Evolutionary conservation across 1,140 invertebrate genomes (phyloP), one percentile per base, ranked within the genome.

Genomic region (Atopsyche davidsoni): DNA sequence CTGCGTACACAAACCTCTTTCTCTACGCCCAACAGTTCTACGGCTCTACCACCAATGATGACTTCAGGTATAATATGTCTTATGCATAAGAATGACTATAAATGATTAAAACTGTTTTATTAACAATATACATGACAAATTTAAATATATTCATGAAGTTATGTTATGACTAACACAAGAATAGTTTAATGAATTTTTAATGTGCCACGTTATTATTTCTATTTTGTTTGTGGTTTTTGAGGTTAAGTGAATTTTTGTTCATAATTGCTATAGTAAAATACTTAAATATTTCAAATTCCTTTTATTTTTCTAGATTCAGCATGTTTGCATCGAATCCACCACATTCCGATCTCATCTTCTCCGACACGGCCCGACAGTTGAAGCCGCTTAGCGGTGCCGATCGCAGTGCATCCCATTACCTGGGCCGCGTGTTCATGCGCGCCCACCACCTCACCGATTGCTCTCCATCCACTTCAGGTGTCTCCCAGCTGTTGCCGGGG

Each of bases 21-120:
- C 76, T 91, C 35, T 93, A 94, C 62, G 89, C 91, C 0, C 91
- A 94, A 62, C 90, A 93, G 59, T 82, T 88, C 55, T 96, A 93
- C 64, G 91, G 91, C 0, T 75, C 87, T 6, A 90, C 89, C 60
- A 81, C 84, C 53, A 75, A 79, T 22, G 87, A 93, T 66, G 87
- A 93, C 65, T 94, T 92, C 62, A 90, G 81, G 80, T 57, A 46
- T 44, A n/a, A n/a, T n/a, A n/a, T n/a, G n/a, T n/a, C n/a, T n/a
- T n/a, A n/a, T n/a, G n/a, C n/a, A n/a, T n/a, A n/a, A n/a, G n/a
- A n/a, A n/a, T n/a, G n/a, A n/a, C n/a, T n/a, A n/a, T n/a, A n/a
- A n/a, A n/a, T n/a, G n/a, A n/a, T n/a, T n/a, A n/a, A n/a, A n/a
- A n/a, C n/a, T n/a, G n/a, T n/a, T n/a, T n/a, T n/a, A n/a, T n/a